phyloP scores from a whole-genome alignment of 2,797 vertebrate species.

The Sternotherus odoratus region DNA sequence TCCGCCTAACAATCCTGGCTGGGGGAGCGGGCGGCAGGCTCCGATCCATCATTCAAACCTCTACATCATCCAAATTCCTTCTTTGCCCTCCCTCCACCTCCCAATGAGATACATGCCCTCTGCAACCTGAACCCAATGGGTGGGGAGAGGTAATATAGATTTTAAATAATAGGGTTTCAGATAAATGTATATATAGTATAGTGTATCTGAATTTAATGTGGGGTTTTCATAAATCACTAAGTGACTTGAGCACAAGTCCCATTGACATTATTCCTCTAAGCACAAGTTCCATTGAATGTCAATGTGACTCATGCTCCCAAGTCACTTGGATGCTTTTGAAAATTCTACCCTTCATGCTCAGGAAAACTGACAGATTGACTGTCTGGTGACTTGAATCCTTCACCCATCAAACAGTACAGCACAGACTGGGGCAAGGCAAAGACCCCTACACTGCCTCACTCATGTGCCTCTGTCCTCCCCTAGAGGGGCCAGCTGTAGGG shows the following conservation, averaged over 20 bases:
- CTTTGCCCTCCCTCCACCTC: too few species aligned
- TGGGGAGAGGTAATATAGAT: too few species aligned
- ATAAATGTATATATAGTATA: too few species aligned
- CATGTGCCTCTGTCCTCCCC: neutral
- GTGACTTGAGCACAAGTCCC: slow-evolving; percentile 18
- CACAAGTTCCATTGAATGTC: neutral
- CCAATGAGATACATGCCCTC: too few species aligned
- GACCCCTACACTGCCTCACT: neutral
- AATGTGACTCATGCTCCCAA: neutral
- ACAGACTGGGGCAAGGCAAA: neutral
- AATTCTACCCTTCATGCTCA: slow-evolving; percentile 7
- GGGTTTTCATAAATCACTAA: slow-evolving; percentile 29
- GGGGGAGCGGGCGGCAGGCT: too few species aligned
- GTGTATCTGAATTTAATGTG: neutral
- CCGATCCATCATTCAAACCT: too few species aligned
- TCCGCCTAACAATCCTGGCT: too few species aligned
- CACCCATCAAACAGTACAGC: slow-evolving; percentile 27
- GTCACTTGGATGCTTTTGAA: neutral
- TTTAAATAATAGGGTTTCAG: too few species aligned
- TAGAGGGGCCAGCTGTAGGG: neutral
- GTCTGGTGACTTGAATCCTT: neutral
- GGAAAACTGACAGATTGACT: slow-evolving; percentile 7
- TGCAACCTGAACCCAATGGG: too few species aligned
- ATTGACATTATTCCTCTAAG: neutral
- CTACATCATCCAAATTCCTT: neutral